These are phyloP conservation scores for Engystomops pustulosus DNA, from an alignment of 2,113 vertebrate species.

Conservation along the genomic window DNA sequence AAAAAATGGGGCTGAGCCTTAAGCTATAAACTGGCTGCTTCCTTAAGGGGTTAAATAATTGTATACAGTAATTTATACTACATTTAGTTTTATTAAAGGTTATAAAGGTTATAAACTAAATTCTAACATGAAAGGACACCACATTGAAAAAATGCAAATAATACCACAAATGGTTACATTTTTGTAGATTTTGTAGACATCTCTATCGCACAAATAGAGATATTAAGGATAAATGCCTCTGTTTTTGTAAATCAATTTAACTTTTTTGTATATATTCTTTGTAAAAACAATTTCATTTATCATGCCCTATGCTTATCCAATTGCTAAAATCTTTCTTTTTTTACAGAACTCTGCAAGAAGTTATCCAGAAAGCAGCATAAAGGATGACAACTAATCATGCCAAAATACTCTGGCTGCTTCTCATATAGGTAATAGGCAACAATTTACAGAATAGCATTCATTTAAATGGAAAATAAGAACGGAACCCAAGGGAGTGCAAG, in stretches of 20 bases:
- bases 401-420: conserved; percentile 66
- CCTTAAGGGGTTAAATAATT: too few species aligned
- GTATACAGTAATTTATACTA: too few species aligned
- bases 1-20: too few species aligned
- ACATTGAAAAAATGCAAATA: background rate
- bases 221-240: too few species aligned
- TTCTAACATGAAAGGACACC: background rate
- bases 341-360: conserved; percentile 59
- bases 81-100: too few species aligned
- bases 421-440: conserved; percentile 64
- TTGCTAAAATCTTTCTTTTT: background rate
- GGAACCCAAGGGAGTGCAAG: conserved; percentile 58
- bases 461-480: conserved; percentile 68
- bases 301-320: background rate
- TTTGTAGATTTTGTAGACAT: background rate
- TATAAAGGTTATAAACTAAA: background rate
- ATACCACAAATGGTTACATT: background rate
- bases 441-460: conserved; percentile 70
- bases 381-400: conserved; percentile 64
- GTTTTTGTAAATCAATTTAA: background rate
- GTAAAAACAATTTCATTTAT: conserved; percentile 29
- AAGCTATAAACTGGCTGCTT: too few species aligned
- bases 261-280: background rate
- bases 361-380: conserved; percentile 62
- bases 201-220: background rate